phyloP scores from a whole-genome alignment of 64 coral and sea anemone species.

The Pocillopora verrucosa region DNA sequence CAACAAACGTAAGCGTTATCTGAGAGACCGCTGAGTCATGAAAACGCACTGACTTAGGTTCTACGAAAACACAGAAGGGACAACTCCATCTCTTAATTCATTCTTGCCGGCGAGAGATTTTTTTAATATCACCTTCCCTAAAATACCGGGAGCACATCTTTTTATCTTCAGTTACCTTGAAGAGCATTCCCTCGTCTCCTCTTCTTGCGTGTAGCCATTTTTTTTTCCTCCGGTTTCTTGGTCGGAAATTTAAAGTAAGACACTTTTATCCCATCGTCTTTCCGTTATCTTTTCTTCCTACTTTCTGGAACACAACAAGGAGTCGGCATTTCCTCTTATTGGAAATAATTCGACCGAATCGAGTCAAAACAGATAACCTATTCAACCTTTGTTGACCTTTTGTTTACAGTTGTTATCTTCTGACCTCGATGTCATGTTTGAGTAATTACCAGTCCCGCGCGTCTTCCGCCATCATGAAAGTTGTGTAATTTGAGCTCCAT shows the following conservation, averaged over 20 bases:
- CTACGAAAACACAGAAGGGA: too few relatives aligned
- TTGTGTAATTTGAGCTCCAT: constrained; percentile 10
- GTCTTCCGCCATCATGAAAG: constrained; percentile 38
- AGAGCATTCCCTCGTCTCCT: constrained; percentile 55
- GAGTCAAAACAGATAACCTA: neutral
- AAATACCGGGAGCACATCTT: neutral
- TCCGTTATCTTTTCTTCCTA: constrained; percentile 43
- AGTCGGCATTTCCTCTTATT: constrained; percentile 46
- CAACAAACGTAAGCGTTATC: constrained; percentile 18
- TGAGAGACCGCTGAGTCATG: constrained; percentile 19
- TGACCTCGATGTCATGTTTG: constrained; percentile 28
- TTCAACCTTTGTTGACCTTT: neutral
- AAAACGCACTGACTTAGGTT: constrained; percentile 1
- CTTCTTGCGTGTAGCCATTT: constrained; percentile 58
- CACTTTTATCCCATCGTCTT: neutral
- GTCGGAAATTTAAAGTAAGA: neutral
- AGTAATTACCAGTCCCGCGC: constrained; percentile 10
- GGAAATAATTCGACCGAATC: neutral
- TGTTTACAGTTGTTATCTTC: neutral
- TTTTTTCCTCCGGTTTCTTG: neutral
- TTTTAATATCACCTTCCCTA: constrained; percentile 31
- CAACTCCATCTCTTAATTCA: neutral
- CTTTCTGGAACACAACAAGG: constrained; percentile 55
- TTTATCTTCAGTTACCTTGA: neutral
- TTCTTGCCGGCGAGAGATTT: constrained; percentile 35